Percentiles rank a stretch among this genome's conserved stretches.
phyloP scores from a whole-genome alignment of 2,113 vertebrate species.

The Paraplagusia blochii region DNA sequence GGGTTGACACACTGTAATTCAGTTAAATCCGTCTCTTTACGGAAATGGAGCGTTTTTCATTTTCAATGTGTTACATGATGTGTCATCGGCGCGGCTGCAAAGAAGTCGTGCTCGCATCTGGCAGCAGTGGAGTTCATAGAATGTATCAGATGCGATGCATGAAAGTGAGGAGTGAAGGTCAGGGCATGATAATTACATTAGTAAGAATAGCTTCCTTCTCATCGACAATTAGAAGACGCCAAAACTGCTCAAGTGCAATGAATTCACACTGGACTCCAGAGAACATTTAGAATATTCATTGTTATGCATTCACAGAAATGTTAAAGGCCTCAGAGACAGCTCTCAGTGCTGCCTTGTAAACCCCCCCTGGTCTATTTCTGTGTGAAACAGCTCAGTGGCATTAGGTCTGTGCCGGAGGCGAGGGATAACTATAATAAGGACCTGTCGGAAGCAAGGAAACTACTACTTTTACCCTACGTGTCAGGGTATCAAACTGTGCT shows the following conservation, averaged over 20 bases:
- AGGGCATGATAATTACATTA: conserved; percentile 29
- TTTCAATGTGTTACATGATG: neutral
- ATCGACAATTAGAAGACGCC: conserved; percentile 6
- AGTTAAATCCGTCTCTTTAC: neutral
- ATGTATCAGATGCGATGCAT: conserved; percentile 32
- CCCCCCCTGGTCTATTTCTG: neutral
- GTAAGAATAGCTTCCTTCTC: conserved; percentile 16
- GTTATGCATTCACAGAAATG: conserved; percentile 46
- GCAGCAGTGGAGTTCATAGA: conserved; percentile 7
- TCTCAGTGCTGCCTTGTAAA: conserved; percentile 35
- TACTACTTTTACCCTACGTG: neutral
- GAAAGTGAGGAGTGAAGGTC: conserved; percentile 37
- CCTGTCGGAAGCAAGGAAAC: neutral
- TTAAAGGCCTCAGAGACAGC: conserved; percentile 52
- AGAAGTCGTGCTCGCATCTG: neutral
- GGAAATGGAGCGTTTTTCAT: neutral
- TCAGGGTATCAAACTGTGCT: too few relatives aligned
- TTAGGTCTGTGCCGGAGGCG: conserved; percentile 7
- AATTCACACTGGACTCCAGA: conserved; percentile 23
- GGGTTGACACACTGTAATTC: neutral
- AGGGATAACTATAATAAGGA: neutral
- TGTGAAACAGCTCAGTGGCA: conserved; percentile 12
- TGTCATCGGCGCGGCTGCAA: neutral
- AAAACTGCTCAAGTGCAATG: conserved; percentile 16
- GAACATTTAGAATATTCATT: conserved; percentile 24